These are phyloP conservation scores for Sanderia malayensis DNA, from an alignment of 30 jellyfish, hydroid and myxozoan genomes.

Conservation along the genomic window DNA sequence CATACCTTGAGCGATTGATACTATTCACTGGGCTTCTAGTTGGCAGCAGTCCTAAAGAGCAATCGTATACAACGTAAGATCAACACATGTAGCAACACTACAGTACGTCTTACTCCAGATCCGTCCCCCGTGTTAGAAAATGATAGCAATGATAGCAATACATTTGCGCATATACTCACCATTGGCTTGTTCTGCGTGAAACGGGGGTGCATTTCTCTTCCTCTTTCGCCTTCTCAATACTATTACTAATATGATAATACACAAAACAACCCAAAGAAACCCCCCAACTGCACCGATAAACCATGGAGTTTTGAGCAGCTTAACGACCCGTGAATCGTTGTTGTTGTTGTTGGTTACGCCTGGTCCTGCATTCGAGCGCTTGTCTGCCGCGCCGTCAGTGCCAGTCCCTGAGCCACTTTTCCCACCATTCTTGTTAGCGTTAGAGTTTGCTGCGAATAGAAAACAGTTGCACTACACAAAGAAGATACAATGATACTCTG, in stretches of 20 bases:
- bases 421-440: background rate
- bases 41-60: slow-evolving; percentile 63
- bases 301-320: slow-evolving; percentile 80
- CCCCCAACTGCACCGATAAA: slow-evolving; percentile 92
- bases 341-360: slow-evolving; percentile 6
- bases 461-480: no score
- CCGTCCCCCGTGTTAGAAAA: no score
- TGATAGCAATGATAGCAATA: no score
- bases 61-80: no score
- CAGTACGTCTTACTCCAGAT: no score
- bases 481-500: no score
- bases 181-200: slow-evolving; percentile 58
- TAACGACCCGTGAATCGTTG: slow-evolving; percentile 43
- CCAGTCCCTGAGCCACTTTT: background rate
- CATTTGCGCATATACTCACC: no score
- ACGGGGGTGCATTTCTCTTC: slow-evolving; percentile 33
- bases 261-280: slow-evolving; percentile 48
- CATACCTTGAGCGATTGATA: slow-evolving; percentile 77
- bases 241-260: slow-evolving; percentile 62
- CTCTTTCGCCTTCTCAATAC: slow-evolving; percentile 65
- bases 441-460: slow-evolving; percentile 5
- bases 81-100: no score
- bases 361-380: slow-evolving; percentile 10
- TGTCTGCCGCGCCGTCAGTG: slow-evolving; percentile 4
- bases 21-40: slow-evolving; percentile 73